Evolutionary conservation across 2,113 vertebrate species (phyloP).

Genomic region (Typhlomys cinereus): DNA sequence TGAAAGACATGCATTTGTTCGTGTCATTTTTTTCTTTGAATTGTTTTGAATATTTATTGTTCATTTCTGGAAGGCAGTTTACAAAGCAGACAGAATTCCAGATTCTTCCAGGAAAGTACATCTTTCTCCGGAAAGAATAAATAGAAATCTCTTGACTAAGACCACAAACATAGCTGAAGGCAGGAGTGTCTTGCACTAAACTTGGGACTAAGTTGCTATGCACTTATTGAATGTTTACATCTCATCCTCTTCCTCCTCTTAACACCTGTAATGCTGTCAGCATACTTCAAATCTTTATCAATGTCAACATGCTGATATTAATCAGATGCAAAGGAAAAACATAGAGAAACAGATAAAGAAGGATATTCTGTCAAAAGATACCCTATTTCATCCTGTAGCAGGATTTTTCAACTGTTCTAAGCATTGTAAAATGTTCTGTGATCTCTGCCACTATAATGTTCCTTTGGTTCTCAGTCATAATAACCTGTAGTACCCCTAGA

Average conservation of each 20-base stretch:
- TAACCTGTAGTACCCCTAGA: background rate
- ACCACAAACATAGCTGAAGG: background rate
- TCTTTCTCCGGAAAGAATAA: background rate
- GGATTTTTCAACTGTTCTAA: background rate
- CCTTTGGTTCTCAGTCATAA: background rate
- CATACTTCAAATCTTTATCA: background rate
- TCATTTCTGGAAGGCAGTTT: background rate
- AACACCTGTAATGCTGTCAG: background rate
- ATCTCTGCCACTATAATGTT: background rate
- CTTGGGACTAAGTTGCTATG: background rate
- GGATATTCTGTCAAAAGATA: background rate
- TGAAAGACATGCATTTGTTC: too few species aligned
- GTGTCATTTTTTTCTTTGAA: background rate
- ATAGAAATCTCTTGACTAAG: background rate
- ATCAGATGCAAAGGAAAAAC: slow-evolving; percentile 24
- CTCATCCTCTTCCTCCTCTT: background rate
- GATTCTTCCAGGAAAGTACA: background rate
- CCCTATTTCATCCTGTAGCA: background rate
- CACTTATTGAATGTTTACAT: background rate
- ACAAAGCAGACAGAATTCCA: background rate
- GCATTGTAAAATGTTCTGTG: background rate
- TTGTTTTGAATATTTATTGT: background rate
- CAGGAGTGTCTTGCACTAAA: background rate
- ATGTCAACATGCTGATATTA: background rate
- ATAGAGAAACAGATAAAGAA: background rate